Conservation (phyloP, 2,888 invertebrate species). For the Erannis defoliaria region DNA sequence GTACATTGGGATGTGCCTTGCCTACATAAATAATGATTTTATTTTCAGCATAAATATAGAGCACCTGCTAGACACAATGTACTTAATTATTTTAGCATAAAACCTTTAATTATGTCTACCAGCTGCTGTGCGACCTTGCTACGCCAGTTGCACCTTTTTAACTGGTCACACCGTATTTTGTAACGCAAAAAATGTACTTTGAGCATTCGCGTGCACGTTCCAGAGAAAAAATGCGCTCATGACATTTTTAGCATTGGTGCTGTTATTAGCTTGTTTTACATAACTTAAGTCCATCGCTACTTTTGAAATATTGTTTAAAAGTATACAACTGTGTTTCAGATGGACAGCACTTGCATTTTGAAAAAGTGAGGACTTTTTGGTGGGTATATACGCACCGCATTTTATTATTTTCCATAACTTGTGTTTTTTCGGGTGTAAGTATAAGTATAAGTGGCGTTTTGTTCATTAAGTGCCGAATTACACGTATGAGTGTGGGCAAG, state of each 20-base stretch:
- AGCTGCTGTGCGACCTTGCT: slow-evolving; percentile 80
- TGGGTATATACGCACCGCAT: too few species aligned
- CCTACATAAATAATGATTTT: slow-evolving; percentile 83
- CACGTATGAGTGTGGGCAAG: too few species aligned
- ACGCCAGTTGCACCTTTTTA: slow-evolving; percentile 84
- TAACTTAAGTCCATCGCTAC: slow-evolving; percentile 39
- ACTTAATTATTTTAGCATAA: slow-evolving; percentile 85
- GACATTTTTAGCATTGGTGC: slow-evolving; percentile 61
- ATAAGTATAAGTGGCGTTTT: too few species aligned
- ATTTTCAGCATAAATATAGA: slow-evolving; percentile 76
- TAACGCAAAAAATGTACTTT: slow-evolving; percentile 78
- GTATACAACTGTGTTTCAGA: too few species aligned
- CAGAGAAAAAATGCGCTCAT: slow-evolving; percentile 61
- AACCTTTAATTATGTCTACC: slow-evolving; percentile 82
- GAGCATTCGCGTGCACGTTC: slow-evolving; percentile 61
- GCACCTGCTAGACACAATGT: slow-evolving; percentile 74
- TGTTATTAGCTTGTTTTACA: slow-evolving; percentile 63
- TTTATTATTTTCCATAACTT: too few species aligned
- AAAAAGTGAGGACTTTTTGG: too few species aligned
- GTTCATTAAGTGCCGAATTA: too few species aligned
- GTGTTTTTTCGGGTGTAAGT: too few species aligned
- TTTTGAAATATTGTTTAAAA: too few species aligned
- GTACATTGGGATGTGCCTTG: slow-evolving; percentile 80
- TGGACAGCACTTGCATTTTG: too few species aligned
- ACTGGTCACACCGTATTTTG: slow-evolving; percentile 73